Evolutionary conservation across 2,888 invertebrate species (phyloP).

Genomic region (Limnephilus lunatus): DNA sequence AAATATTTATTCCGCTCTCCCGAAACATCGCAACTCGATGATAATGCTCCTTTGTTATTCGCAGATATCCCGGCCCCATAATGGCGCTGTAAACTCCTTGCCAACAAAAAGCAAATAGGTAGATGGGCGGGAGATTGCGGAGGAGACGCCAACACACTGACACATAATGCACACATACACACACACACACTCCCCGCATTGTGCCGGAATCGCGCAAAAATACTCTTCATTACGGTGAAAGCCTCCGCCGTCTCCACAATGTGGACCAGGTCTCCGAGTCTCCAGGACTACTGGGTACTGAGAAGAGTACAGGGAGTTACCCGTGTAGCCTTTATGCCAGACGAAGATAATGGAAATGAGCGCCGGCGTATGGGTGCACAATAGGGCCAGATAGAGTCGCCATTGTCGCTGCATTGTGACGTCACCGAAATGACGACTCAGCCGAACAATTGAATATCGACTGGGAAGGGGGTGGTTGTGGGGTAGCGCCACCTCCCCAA

Average conservation of each 20-base stretch:
- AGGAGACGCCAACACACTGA: conserved; percentile 22
- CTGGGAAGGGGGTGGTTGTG: conserved; percentile 48
- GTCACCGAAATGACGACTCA: conserved; percentile 67
- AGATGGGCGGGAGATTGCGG: conserved; percentile 34
- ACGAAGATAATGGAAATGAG: conserved; percentile 65
- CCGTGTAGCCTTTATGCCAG: conserved; percentile 65
- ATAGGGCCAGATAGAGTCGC: conserved; percentile 66
- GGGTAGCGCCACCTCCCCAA: conserved; percentile 7
- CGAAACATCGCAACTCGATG: conserved; percentile 40
- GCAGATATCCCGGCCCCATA: conserved; percentile 45
- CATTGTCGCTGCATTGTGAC: conserved; percentile 65
- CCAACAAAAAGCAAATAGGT: conserved; percentile 55
- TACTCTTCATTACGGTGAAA: conserved; percentile 80
- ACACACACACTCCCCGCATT: conserved; percentile 70
- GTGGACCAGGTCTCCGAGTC: conserved; percentile 63
- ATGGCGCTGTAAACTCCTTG: conserved; percentile 50
- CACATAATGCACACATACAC: conserved; percentile 69
- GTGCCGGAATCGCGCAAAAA: conserved; percentile 79
- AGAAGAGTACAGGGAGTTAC: not conserved
- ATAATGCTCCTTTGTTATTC: conserved; percentile 45
- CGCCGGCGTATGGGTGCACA: conserved; percentile 65
- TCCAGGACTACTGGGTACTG: conserved; percentile 48
- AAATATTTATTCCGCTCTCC: conserved; percentile 39
- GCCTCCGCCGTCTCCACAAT: conserved; percentile 77
- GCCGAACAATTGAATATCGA: conserved; percentile 65